Base-by-base conservation (phyloP, 2,888 invertebrate species). In the Acronicta leporina region DNA sequence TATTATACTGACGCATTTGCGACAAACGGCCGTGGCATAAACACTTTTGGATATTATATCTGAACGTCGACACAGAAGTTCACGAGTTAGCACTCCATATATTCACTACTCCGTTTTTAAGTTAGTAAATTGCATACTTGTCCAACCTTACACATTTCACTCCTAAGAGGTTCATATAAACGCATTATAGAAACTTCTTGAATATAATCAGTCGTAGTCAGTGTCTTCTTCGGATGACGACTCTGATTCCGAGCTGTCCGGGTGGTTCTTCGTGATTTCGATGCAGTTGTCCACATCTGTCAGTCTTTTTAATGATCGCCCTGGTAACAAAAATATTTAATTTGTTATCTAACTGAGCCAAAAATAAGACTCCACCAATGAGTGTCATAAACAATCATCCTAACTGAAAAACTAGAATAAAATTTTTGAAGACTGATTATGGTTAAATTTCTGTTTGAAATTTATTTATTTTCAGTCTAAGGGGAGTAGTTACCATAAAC, bases 251-350 rank as follows among this genome's bases (percentile, higher is more conserved):
- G 95, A 94, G 73, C 92, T 92, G 81, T 94, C 94, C 0, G 92
- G 85, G 66, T 94, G 94, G 72, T 93, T 92, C 84, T 95, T 95
- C 0, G 95, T 95, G 68, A 95, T 95, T 79, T 95, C 95, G 53
- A 95, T 92, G 79, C 95, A 95, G 85, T 95, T 94, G 81, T 95
- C 94, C 42, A 92, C 86, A 69, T 95, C 95, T 1, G 94, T 95
- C 85, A 95, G 87, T 83, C 91, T 91, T 84, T 90, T 92, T 30
- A 94, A 75, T 27, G 95, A 95, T 74, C 91, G 88, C 43, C 94
- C 95, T 94, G 84, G 0, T 41, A 63, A 33, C 15, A 63, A 33
- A 45, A 42, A 14, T 27, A n/a, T 43, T 25, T 13, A 6, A n/a
- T n/a, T n/a, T 35, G 11, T 35, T 35, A 35, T 13, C 13, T 35